Evolutionary conservation across 2,113 vertebrate species (phyloP).

Genomic region (Microcebus tavaratra): DNA sequence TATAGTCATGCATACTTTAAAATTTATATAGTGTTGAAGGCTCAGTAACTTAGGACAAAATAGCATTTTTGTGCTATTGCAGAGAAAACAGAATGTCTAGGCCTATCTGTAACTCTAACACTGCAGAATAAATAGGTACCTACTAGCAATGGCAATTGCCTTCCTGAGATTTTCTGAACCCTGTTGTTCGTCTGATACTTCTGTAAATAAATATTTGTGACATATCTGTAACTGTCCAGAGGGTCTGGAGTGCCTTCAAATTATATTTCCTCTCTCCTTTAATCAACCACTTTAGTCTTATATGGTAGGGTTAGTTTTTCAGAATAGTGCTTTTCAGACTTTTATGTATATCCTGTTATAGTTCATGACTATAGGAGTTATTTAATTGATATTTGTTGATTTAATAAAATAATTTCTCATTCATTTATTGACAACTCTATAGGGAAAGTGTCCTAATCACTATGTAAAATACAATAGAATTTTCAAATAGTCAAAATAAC

Average conservation of each 20-base stretch:
- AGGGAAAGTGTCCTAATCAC: background rate
- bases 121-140: background rate
- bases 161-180: background rate
- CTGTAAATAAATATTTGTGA: background rate
- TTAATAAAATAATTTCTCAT: conserved; percentile 8
- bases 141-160: background rate
- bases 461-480: background rate
- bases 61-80: background rate
- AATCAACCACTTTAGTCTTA: background rate
- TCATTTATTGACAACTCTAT: background rate
- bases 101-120: background rate
- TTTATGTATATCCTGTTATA: background rate
- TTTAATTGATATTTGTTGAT: background rate
- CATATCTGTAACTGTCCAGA: background rate
- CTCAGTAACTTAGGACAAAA: background rate
- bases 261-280: background rate
- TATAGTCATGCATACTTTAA: background rate
- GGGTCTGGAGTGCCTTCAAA: background rate
- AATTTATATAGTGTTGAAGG: background rate
- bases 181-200: background rate
- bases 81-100: background rate
- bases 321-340: background rate
- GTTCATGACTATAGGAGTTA: background rate
- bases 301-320: background rate
- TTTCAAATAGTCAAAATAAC: background rate